A percentile compares a stretch with the other conserved stretches of the same genome.
These are phyloP conservation scores for Embiotoca jacksoni DNA, from an alignment of 2,113 vertebrate species.

Conservation along the genomic window DNA sequence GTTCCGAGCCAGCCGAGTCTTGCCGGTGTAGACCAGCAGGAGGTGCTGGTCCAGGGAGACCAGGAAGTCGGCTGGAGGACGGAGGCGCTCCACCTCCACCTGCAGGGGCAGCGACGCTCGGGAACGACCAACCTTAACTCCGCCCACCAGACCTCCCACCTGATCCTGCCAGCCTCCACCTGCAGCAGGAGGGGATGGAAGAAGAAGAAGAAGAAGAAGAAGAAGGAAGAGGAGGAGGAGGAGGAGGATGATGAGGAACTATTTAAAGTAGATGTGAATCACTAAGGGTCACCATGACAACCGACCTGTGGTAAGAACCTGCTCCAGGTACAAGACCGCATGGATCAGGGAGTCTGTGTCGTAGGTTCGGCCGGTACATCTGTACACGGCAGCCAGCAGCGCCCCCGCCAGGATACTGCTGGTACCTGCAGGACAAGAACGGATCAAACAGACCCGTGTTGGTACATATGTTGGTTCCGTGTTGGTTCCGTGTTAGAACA, in stretches of 20 bases:
- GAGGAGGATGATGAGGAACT: neutral
- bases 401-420: conserved; percentile 97
- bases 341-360: conserved; percentile 90
- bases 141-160: conserved; percentile 92
- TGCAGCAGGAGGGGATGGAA: conserved; percentile 55
- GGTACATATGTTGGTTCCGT: too few species aligned
- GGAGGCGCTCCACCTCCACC: conserved; percentile 89
- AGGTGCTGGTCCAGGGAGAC: conserved; percentile 88
- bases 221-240: neutral
- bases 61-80: conserved; percentile 81
- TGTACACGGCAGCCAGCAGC: conserved; percentile 88
- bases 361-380: conserved; percentile 84
- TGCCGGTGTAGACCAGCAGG: conserved; percentile 95
- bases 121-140: conserved; percentile 92
- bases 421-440: conserved; percentile 85
- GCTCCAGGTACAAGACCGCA: conserved; percentile 92
- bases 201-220: neutral
- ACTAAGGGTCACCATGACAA: too few species aligned
- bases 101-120: conserved; percentile 87
- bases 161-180: conserved; percentile 99
- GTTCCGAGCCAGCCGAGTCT: conserved; percentile 95
- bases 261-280: too few species aligned
- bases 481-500: too few species aligned
- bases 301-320: conserved; percentile 94
- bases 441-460: neutral